Evolutionary conservation across 2,797 vertebrate species (phyloP).

Genomic region (Pogoniulus pusillus): DNA sequence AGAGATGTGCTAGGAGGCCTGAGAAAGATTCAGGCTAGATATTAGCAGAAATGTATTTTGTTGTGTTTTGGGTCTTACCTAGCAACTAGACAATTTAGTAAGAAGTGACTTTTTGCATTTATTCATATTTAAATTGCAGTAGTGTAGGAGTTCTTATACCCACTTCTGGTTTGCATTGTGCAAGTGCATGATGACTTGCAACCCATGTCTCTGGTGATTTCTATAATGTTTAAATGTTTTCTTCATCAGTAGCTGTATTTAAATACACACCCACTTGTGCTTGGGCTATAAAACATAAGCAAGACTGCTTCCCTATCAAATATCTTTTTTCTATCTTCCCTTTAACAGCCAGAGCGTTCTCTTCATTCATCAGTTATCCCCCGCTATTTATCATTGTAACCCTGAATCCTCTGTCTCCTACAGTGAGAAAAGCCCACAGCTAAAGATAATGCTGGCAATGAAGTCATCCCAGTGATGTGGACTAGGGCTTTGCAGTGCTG

Average conservation of each 20-base stretch:
- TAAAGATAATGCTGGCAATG: rapidly evolving
- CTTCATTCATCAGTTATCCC: background rate
- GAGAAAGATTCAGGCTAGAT: background rate
- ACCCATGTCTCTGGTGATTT: background rate
- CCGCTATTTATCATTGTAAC: background rate
- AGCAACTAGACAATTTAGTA: background rate
- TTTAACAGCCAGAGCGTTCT: background rate
- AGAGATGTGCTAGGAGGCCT: background rate
- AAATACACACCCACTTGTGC: background rate
- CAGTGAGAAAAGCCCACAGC: background rate
- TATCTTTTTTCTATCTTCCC: background rate
- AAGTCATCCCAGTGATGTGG: background rate
- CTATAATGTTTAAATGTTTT: background rate
- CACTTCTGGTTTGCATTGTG: background rate
- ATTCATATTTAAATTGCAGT: background rate
- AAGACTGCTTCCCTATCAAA: background rate
- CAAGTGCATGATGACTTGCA: background rate
- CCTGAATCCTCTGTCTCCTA: background rate
- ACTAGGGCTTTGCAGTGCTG: background rate
- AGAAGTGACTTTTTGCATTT: background rate
- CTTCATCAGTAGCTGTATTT: background rate
- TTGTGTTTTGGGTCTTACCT: background rate
- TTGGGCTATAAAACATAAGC: background rate
- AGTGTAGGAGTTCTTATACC: background rate
- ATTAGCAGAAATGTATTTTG: background rate